A percentile compares a stretch with the other conserved stretches of the same genome.
These are phyloP conservation scores for Lepus europaeus DNA, from an alignment of 2,113 vertebrate genomes.

Conservation along the genomic window DNA sequence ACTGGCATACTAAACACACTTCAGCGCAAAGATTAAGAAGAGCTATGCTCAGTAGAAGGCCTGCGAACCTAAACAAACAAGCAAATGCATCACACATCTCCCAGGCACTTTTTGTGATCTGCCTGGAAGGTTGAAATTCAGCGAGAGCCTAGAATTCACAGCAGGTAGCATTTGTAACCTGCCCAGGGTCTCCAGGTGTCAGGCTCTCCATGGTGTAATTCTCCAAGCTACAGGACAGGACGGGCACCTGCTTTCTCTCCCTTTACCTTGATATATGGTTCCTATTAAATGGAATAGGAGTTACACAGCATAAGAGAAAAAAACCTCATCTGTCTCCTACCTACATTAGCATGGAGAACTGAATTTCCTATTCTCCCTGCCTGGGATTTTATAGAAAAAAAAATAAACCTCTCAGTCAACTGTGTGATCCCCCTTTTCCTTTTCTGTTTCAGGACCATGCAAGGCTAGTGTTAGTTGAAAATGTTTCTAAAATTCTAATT, in stretches of 20 bases:
- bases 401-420: conserved; percentile 59
- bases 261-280: background rate
- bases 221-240: background rate
- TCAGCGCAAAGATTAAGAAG: conserved; percentile 45
- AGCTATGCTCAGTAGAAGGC: conserved; percentile 13
- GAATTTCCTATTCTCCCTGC: conserved; percentile 64
- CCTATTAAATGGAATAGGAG: conserved; percentile 54
- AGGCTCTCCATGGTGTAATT: conserved; percentile 15
- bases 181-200: conserved; percentile 15
- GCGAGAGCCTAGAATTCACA: conserved; percentile 54
- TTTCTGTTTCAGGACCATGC: background rate
- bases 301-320: conserved; percentile 46
- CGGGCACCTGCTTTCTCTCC: background rate
- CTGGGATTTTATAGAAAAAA: conserved; percentile 72
- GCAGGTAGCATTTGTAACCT: conserved; percentile 49
- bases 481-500: conserved; percentile 37
- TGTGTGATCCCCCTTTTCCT: background rate
- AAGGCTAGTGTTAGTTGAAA: background rate
- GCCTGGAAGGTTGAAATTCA: conserved; percentile 39
- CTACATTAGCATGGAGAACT: conserved; percentile 46
- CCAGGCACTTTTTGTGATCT: conserved; percentile 38
- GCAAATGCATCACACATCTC: background rate
- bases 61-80: conserved; percentile 20
- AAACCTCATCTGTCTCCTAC: background rate
- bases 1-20: conserved; percentile 55